A percentile compares a stretch with the other conserved stretches of the same genome.
phyloP scores from a whole-genome alignment of 2,888 invertebrate genomes.

The Proisotoma minuta region DNA sequence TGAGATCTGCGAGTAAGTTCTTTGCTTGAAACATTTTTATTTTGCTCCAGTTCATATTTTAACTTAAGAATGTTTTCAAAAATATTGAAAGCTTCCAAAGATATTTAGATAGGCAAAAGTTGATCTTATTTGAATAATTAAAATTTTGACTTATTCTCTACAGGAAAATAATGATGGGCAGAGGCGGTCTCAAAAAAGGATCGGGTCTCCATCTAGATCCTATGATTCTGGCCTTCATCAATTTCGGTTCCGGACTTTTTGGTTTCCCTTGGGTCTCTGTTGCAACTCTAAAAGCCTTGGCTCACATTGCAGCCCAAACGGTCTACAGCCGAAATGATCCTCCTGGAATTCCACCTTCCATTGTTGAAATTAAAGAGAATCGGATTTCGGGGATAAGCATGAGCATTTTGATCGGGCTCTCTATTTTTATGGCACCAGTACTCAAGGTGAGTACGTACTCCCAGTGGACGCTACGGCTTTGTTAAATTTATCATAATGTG shows the following conservation, averaged over 20 bases:
- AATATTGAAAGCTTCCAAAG: no score
- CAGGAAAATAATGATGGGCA: slow-evolving; percentile 56
- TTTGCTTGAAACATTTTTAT: neutral
- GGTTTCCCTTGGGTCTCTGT: slow-evolving; percentile 96
- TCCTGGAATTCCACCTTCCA: slow-evolving; percentile 88
- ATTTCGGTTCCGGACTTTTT: slow-evolving; percentile 76
- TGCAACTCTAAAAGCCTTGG: slow-evolving; percentile 78
- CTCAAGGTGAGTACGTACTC: no score
- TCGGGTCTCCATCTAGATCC: slow-evolving; percentile 95
- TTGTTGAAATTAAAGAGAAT: slow-evolving; percentile 81
- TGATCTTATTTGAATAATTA: no score
- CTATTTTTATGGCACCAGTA: slow-evolving; percentile 75
- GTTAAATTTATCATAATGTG: no score
- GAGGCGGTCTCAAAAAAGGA: slow-evolving; percentile 85
- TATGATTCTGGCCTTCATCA: slow-evolving; percentile 78
- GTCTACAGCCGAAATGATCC: slow-evolving; percentile 93
- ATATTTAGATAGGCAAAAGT: no score
- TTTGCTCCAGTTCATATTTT: no score
- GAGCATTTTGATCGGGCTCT: slow-evolving; percentile 72
- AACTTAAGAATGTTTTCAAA: no score
- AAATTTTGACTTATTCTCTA: no score
- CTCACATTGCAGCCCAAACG: slow-evolving; percentile 88
- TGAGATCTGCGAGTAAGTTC: slow-evolving; percentile 11
- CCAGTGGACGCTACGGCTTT: no score
- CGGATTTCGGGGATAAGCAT: slow-evolving; percentile 77